phyloP scores from a whole-genome alignment of 2,797 vertebrate species.

The Nannoperca australis region DNA sequence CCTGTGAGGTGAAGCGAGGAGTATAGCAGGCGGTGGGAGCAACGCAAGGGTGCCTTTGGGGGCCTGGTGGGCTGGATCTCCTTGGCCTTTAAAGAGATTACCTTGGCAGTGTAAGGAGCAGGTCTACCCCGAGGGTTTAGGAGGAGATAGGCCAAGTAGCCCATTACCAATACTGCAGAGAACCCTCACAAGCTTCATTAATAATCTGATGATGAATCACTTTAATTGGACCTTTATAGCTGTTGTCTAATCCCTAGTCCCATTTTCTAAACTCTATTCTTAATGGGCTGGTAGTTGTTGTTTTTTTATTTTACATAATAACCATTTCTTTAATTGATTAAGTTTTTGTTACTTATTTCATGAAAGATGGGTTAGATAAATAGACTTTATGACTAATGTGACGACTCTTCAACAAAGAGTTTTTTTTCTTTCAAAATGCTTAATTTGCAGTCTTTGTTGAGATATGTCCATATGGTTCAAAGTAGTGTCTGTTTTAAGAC shows the following conservation, averaged over 20 bases:
- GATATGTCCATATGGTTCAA: conserved; percentile 50
- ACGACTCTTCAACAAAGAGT: conserved; percentile 28
- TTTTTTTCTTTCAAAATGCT: conserved; percentile 29
- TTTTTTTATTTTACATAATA: conserved; percentile 73
- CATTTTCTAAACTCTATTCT: conserved; percentile 66
- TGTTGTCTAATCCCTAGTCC: conserved; percentile 80
- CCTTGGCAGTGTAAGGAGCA: conserved; percentile 83
- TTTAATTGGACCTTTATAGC: conserved; percentile 92
- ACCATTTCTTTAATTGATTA: conserved; percentile 71
- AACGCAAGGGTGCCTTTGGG: conserved; percentile 69
- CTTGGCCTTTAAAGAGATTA: conserved; percentile 88
- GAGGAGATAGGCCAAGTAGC: conserved; percentile 84
- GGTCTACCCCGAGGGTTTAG: conserved; percentile 82
- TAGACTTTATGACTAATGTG: conserved; percentile 30
- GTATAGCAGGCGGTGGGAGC: conserved; percentile 62
- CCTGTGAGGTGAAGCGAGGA: conserved; percentile 65
- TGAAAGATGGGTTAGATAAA: conserved; percentile 50
- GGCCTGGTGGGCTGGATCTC: conserved; percentile 80
- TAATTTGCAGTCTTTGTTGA: conserved; percentile 47
- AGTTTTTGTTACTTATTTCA: conserved; percentile 61
- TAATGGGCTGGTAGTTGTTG: conserved; percentile 64
- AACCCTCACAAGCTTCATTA: conserved; percentile 87
- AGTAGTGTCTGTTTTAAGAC: conserved; percentile 67
- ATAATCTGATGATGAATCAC: conserved; percentile 91
- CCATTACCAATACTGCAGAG: conserved; percentile 87